Evolutionary conservation across 2,888 invertebrate species (phyloP), one percentile per base, ranked within the genome.

Genomic region (Chydorus sphaericus): DNA sequence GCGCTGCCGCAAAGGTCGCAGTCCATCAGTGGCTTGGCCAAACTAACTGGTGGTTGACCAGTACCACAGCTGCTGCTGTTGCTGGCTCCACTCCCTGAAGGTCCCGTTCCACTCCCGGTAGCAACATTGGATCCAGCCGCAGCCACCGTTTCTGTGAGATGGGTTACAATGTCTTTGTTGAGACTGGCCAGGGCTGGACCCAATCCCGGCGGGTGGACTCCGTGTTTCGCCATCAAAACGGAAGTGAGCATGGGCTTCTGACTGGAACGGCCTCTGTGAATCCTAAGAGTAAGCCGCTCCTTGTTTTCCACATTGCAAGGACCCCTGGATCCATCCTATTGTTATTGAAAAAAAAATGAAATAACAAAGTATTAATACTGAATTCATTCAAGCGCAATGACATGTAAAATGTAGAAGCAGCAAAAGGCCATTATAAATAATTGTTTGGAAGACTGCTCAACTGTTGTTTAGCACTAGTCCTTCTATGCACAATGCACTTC

Each of bases 271-370:
- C 93, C 93, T 0, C 92, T 77, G 70, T 94, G 93, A 63, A 94
- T 91, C 62, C 93, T 77, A 59, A 94, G 70, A 0, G 92, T 93
- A 36, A 93, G 73, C n/a, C 89, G 80, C 68, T 90, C 55, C 31
- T 55, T 48, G 8, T 55, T 52, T 26, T 52, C 52, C 37, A 36
- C 23, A n/a, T 23, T 36, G 31, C 26, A 37, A 8, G 36, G 33
- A 10, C 33, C 31, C 36, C 33, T 8, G 4, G 36, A 33, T 18
- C 52, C 36, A 5, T 33, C 31, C 3, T 31, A 29, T 20, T 51
- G 28, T 20, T 39, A 18, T 7, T 44, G 44, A 7, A n/a, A 36
- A n/a, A n/a, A n/a, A 7, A 44, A 39, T 44, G 28, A 44, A 23
- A 44, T 26, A 3, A 44, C 23, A 44, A 23, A 23, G 7, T 2